phyloP scores from a whole-genome alignment of 2,888 invertebrate genomes.

The Xestia rhomboidea region DNA sequence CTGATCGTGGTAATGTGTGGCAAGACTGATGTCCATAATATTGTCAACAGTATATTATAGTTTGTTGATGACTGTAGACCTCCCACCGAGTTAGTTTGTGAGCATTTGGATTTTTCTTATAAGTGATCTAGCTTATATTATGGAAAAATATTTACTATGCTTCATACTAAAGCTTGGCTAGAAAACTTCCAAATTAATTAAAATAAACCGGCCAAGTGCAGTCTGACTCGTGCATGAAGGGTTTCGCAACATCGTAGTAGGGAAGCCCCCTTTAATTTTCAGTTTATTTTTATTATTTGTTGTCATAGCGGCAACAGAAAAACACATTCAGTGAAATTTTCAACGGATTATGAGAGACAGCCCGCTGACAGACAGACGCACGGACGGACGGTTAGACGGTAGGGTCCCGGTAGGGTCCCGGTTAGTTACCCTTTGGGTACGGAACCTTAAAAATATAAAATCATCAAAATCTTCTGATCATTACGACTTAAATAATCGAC shows the following conservation, averaged over 20 bases:
- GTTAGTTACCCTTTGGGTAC: too few species aligned
- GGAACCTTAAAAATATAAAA: not conserved
- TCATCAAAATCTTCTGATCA: not conserved
- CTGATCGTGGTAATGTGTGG: slow-evolving; percentile 7
- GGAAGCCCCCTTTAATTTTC: too few species aligned
- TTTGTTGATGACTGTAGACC: not conserved
- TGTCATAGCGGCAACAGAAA: too few species aligned
- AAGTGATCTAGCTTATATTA: not conserved
- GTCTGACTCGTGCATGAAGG: too few species aligned
- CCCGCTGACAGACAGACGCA: too few species aligned
- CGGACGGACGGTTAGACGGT: too few species aligned
- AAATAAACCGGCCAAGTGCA: not conserved
- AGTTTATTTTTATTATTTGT: too few species aligned
- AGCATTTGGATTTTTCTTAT: not conserved
- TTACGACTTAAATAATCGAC: not conserved
- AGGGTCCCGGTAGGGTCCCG: too few species aligned
- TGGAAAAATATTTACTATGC: not conserved
- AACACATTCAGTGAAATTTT: too few species aligned
- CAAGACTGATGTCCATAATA: slow-evolving; percentile 1
- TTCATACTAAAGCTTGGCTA: not conserved
- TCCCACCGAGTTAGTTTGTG: slow-evolving; percentile 2
- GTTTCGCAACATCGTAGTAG: too few species aligned
- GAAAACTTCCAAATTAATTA: not conserved
- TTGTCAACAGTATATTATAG: slow-evolving; percentile 34
- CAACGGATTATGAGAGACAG: too few species aligned